Percentiles rank a stretch among this genome's conserved stretches.
These are phyloP conservation scores for Drosophila antonietae DNA, from an alignment of 2,888 invertebrate genomes.

Conservation along the genomic window DNA sequence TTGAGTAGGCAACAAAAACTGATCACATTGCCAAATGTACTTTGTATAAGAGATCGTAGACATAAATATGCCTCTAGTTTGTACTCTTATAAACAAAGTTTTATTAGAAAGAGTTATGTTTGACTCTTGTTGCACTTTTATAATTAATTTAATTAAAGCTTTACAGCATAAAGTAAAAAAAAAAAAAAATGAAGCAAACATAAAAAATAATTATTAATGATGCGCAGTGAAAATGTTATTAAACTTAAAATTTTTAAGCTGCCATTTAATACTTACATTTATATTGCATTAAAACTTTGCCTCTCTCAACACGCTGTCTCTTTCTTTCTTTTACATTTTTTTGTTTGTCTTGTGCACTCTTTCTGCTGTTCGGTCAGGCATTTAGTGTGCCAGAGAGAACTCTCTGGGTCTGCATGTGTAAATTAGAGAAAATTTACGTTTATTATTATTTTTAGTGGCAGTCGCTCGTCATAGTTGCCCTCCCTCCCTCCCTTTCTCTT, in stretches of 20 bases:
- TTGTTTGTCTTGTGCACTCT: conserved; percentile 1
- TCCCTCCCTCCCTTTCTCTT: not conserved
- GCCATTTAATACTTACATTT: conserved; percentile 3
- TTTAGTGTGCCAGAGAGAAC: conserved; percentile 14
- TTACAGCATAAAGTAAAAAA: not conserved
- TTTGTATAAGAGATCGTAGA: not conserved
- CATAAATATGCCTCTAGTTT: not conserved
- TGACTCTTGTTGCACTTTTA: not conserved
- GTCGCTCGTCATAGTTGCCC: conserved; percentile 61
- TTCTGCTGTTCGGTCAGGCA: conserved; percentile 12
- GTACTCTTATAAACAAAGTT: not conserved
- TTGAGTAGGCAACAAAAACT: conserved; percentile 29
- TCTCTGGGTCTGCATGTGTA: conserved; percentile 50
- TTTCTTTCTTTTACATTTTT: not conserved
- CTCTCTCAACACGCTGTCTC: not conserved
- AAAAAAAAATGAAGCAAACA: not conserved
- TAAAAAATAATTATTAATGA: conserved; percentile 3
- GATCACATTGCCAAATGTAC: conserved; percentile 6
- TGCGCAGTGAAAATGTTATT: not conserved
- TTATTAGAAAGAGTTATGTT: not conserved
- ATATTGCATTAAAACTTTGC: conserved; percentile 18
- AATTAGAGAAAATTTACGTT: conserved; percentile 79
- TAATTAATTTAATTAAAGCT: not conserved
- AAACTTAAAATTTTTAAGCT: conserved; percentile 1
- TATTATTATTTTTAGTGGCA: conserved; percentile 79